Base-by-base conservation (phyloP, 2,888 invertebrate genomes). In the Tanytarsus gracilentus region DNA sequence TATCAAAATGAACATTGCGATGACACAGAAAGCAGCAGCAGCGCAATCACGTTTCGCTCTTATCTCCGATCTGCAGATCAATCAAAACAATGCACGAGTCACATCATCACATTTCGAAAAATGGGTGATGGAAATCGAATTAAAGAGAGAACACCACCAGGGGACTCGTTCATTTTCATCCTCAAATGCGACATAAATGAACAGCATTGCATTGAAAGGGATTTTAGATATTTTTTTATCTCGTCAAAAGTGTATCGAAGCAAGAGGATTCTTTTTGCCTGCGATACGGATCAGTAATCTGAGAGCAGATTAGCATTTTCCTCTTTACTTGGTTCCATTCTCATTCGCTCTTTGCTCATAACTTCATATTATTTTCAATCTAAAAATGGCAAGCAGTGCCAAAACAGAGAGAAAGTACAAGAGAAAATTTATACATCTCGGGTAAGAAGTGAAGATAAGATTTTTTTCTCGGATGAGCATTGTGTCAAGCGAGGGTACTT, bases 281-380 rank as follows among this genome's bases (percentile, higher is more conserved):
- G 36, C 4, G 55, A 55, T 55, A 55, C 16, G 55, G 55, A 55
- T 55, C 55, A 55, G 55, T 55, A 55, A 55, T 36, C 55, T 55
- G 55, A 55, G 27, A 33, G 11, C 55, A 55, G 55, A 55, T 55
- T 39, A 55, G 55, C 55, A 55, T 55, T 55, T 55, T 51, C n/a
- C 27, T 8, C 33, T 21, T 7, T 21, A 33, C 6, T 3, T 16
- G 36, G 11, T 21, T n/a, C n/a, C 33, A 5, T 33, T 29, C 29
- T 29, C 9, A 9, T 9, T 29, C n/a, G 9, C 33, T 33, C 6
- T 33, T n/a, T 33, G 11, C n/a, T n/a, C n/a, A 2, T 5, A 2
- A 4, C 9, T 5, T 2, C n/a, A 33, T 33, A 9, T 33, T n/a
- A n/a, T 33, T 33, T 33, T 33, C 33, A 33, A 33, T 33, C n/a